Conservation (phyloP, 2,797 vertebrate genomes). For the Acridotheres tristis region DNA sequence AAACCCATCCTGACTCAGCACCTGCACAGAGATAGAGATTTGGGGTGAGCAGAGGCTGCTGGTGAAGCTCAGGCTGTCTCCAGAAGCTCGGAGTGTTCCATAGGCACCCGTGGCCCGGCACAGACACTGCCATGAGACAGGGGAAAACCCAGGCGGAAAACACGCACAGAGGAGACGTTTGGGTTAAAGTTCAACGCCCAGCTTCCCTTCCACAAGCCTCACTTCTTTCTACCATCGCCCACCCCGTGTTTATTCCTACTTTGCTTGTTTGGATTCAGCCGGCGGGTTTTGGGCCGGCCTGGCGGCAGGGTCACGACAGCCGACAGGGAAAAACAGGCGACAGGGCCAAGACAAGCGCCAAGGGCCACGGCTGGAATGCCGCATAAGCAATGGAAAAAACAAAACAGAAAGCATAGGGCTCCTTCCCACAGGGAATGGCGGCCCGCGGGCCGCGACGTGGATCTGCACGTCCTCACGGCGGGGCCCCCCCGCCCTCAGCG, state of each 20-base stretch:
- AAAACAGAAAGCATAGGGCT: background rate
- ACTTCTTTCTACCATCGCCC: rapidly evolving
- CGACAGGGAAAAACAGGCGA: background rate
- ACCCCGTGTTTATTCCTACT: background rate
- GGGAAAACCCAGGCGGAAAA: background rate
- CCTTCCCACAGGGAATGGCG: background rate
- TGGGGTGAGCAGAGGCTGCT: rapidly evolving
- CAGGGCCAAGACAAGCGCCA: background rate
- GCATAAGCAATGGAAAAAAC: background rate
- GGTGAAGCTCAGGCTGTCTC: rapidly evolving
- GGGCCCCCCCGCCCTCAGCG: background rate
- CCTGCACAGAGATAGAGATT: background rate
- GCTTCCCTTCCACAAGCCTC: background rate
- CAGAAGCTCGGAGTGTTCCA: background rate
- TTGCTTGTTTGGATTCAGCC: no score
- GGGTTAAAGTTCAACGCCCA: background rate
- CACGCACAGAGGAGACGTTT: rapidly evolving
- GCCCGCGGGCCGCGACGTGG: background rate
- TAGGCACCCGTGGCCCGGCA: rapidly evolving
- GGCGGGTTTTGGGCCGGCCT: background rate
- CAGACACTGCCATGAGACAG: rapidly evolving
- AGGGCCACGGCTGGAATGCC: background rate
- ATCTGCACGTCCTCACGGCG: background rate
- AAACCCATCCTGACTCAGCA: constrained; percentile 44
- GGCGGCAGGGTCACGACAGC: background rate